These are phyloP conservation scores for Pelusios castaneus DNA, from an alignment of 2,113 vertebrate genomes.

Conservation along the genomic window DNA sequence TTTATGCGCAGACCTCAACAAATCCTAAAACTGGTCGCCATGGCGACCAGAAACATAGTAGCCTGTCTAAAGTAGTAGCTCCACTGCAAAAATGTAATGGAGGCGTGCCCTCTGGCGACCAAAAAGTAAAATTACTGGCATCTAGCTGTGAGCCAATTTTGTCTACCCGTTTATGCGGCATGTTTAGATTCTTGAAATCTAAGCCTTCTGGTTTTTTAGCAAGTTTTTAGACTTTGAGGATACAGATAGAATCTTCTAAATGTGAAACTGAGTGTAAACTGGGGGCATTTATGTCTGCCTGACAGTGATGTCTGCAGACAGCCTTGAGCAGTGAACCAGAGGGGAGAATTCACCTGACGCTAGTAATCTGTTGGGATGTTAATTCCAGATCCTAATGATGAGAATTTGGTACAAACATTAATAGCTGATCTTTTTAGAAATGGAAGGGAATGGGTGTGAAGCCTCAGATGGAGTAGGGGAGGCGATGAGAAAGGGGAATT, in stretches of 20 bases:
- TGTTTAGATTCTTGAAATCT: background rate
- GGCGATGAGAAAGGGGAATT: background rate
- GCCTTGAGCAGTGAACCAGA: background rate
- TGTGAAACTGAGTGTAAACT: background rate
- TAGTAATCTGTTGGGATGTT: background rate
- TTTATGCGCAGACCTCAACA: no score
- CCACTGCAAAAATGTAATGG: no score
- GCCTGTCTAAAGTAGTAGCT: no score
- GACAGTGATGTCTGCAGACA: background rate
- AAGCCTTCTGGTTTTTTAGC: background rate
- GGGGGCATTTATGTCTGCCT: background rate
- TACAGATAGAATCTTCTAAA: background rate
- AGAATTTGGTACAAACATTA: background rate
- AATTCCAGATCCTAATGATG: background rate
- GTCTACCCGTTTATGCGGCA: no score
- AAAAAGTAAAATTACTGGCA: no score
- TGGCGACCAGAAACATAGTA: no score
- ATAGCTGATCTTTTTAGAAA: background rate
- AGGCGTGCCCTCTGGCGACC: no score
- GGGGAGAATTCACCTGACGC: background rate
- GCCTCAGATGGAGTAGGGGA: background rate
- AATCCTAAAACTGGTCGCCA: no score
- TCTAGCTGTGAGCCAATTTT: no score
- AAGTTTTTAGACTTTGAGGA: background rate
- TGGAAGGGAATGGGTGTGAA: background rate